A percentile compares a stretch with the other conserved stretches of the same genome.
Evolutionary conservation across 2,113 vertebrate genomes (phyloP).

Genomic region (Dasyprocta punctata): DNA sequence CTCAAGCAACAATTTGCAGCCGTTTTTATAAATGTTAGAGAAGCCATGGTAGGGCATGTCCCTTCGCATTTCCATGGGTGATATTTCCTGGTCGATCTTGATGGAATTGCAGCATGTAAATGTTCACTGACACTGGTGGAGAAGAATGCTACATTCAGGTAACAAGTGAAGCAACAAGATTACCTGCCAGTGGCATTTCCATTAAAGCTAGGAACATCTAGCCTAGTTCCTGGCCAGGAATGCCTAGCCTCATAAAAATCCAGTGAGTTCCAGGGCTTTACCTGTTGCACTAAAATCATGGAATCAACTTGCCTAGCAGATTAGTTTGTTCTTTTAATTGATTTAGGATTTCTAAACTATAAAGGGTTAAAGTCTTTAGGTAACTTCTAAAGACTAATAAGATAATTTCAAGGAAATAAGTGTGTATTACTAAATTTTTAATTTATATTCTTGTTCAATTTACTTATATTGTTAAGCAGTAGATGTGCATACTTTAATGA

Average conservation of each 20-base stretch:
- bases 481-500: background rate
- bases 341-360: background rate
- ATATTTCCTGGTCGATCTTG: background rate
- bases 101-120: background rate
- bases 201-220: background rate
- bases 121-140: background rate
- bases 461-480: background rate
- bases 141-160: background rate
- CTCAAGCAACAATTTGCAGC: background rate
- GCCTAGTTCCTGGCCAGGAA: background rate
- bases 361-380: background rate
- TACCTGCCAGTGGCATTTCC: background rate
- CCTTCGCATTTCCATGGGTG: background rate
- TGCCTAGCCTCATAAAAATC: background rate
- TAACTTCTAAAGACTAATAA: background rate
- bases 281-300: background rate
- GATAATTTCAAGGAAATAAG: background rate
- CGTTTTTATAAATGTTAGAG: background rate
- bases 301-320: background rate
- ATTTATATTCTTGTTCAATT: background rate
- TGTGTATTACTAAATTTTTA: background rate
- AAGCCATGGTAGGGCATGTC: background rate
- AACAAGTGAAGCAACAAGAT: background rate
- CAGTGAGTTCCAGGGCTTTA: background rate
- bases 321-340: background rate